Percentiles rank a stretch among this genome's conserved stretches.
These are phyloP conservation scores for Aldrovandia affinis DNA, from an alignment of 2,797 vertebrate species.

Conservation along the genomic window DNA sequence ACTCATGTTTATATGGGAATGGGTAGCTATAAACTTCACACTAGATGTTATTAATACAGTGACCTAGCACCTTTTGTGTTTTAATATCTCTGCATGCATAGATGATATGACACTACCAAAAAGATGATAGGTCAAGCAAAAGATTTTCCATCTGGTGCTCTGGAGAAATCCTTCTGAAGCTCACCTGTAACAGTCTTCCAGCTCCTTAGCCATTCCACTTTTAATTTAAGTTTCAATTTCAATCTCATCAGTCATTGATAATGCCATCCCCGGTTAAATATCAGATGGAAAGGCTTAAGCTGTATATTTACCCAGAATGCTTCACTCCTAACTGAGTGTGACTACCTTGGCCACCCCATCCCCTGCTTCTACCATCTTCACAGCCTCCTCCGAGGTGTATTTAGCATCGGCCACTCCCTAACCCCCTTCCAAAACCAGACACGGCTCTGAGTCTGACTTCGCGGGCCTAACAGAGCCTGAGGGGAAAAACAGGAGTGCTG, in stretches of 20 bases:
- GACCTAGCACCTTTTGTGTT: too few species aligned
- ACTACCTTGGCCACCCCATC: neutral
- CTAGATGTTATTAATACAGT: too few species aligned
- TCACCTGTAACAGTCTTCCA: neutral
- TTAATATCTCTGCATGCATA: too few species aligned
- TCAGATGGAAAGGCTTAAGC: neutral
- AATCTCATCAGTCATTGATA: neutral
- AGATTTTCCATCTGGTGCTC: neutral
- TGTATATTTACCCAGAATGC: neutral
- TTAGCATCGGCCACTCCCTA: neutral
- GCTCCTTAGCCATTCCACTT: neutral
- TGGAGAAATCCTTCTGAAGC: neutral
- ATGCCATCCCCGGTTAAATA: neutral
- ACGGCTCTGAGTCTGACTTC: neutral
- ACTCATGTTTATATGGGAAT: neutral
- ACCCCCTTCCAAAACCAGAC: too few species aligned
- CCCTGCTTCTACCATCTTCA: neutral
- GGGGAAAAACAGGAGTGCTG: neutral
- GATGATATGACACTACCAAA: neutral
- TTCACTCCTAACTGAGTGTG: neutral
- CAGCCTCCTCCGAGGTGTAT: neutral
- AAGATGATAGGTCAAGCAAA: neutral
- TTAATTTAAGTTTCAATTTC: neutral
- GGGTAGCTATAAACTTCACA: neutral
- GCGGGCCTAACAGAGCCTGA: neutral